phyloP scores from a whole-genome alignment of 2,888 invertebrate genomes.

The Lottia scabra region DNA sequence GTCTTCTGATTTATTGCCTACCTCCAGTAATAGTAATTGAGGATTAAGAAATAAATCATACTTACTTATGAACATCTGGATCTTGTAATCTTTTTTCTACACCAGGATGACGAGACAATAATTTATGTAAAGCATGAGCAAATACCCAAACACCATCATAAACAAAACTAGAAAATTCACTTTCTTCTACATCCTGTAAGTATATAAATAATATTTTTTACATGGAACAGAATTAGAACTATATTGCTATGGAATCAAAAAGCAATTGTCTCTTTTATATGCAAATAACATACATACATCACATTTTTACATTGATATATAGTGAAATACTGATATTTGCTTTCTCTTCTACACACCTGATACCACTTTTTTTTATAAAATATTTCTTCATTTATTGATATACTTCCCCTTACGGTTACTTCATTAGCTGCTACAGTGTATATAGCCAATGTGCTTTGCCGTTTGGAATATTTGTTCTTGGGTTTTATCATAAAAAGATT shows the following conservation, averaged over 20 bases:
- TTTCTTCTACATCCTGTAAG: conserved; percentile 65
- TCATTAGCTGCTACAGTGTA: too few relatives aligned
- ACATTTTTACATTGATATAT: too few relatives aligned
- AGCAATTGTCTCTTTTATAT: background rate
- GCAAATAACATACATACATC: background rate
- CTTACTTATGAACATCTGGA: conserved; percentile 54
- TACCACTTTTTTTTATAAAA: too few relatives aligned
- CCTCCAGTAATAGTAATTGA: background rate
- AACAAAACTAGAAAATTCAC: conserved; percentile 81
- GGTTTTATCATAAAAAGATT: too few relatives aligned
- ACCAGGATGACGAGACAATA: conserved; percentile 74
- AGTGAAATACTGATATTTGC: too few relatives aligned
- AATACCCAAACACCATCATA: conserved; percentile 88
- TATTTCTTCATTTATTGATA: too few relatives aligned
- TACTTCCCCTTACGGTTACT: too few relatives aligned
- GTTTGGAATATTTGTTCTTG: too few relatives aligned
- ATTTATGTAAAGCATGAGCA: conserved; percentile 78
- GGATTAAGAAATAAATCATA: background rate
- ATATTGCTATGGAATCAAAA: background rate
- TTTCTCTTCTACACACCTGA: too few relatives aligned
- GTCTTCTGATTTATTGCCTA: background rate
- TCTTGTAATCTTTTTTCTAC: conserved; percentile 59
- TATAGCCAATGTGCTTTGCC: too few relatives aligned
- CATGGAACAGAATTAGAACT: background rate
- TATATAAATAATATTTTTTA: background rate